A percentile compares a stretch with the other conserved stretches of the same genome.
Evolutionary conservation across 2,113 vertebrate genomes (phyloP).

Genomic region (Pavo muticus): DNA sequence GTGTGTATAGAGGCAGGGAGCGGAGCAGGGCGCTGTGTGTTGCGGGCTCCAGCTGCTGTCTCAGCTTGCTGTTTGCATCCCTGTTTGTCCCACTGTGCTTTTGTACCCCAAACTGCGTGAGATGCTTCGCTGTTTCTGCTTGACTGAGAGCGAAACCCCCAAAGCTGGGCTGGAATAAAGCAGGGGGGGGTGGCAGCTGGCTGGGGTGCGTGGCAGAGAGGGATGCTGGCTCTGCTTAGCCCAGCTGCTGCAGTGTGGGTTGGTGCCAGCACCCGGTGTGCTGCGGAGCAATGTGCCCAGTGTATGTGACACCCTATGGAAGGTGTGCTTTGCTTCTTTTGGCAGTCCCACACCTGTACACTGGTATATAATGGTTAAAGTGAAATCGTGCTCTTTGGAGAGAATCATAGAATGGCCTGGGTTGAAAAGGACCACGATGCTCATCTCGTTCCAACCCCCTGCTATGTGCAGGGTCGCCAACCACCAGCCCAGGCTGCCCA

Average conservation of each 20-base stretch:
- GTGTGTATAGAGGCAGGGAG: neutral
- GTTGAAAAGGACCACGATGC: too few relatives aligned
- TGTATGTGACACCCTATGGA: neutral
- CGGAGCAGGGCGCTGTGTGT: neutral
- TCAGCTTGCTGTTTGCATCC: neutral
- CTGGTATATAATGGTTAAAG: neutral
- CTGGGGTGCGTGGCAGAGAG: rapidly evolving
- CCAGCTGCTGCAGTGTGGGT: neutral
- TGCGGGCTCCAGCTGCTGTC: neutral
- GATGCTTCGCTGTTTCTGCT: neutral
- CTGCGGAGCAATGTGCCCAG: neutral
- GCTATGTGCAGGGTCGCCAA: too few relatives aligned
- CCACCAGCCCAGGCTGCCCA: too few relatives aligned
- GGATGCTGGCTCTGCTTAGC: neutral
- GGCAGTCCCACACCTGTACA: neutral
- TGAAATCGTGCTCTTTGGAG: neutral
- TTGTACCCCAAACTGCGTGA: neutral
- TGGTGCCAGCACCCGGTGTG: neutral
- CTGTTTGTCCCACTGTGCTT: neutral
- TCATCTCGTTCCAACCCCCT: too few relatives aligned
- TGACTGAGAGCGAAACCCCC: neutral
- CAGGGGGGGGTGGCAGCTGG: too few relatives aligned
- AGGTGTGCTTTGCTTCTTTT: slow-evolving; percentile 4
- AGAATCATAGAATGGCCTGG: neutral
- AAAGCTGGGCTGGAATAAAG: neutral